Evolutionary conservation across 2,888 invertebrate genomes (phyloP).

Genomic region (Meloe dianella): DNA sequence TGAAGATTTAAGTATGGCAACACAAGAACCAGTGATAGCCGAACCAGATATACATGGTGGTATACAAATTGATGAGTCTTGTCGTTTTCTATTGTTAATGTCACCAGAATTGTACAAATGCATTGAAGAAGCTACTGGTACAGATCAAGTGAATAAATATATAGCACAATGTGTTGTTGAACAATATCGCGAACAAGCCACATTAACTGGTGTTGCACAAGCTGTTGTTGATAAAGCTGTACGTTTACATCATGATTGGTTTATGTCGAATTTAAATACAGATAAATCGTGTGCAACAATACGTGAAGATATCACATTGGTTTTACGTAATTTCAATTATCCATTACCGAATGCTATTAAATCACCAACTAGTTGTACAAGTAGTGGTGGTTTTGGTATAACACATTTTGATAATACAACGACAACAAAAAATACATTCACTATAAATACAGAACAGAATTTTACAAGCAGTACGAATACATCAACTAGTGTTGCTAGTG

Average conservation of each 20-base stretch:
- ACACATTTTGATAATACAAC: slow-evolving; percentile 51
- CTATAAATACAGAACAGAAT: slow-evolving; percentile 32
- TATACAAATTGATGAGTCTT: slow-evolving; percentile 77
- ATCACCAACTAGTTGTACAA: slow-evolving; percentile 62
- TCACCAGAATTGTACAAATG: slow-evolving; percentile 86
- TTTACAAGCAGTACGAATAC: slow-evolving; percentile 48
- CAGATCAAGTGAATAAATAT: slow-evolving; percentile 81
- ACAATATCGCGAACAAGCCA: slow-evolving; percentile 77
- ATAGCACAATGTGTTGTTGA: slow-evolving; percentile 81
- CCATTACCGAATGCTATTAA: slow-evolving; percentile 70
- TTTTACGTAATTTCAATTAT: slow-evolving; percentile 87
- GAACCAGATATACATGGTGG: slow-evolving; percentile 85
- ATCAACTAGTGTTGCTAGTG: slow-evolving; percentile 49
- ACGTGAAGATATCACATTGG: slow-evolving; percentile 82
- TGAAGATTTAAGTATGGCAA: slow-evolving; percentile 72
- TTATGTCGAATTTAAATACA: slow-evolving; percentile 63
- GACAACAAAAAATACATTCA: slow-evolving; percentile 36
- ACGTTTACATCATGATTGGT: slow-evolving; percentile 80
- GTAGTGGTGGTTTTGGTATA: slow-evolving; percentile 69
- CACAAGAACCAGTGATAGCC: slow-evolving; percentile 80
- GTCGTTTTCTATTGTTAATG: slow-evolving; percentile 83
- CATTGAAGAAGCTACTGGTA: slow-evolving; percentile 77
- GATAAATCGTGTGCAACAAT: slow-evolving; percentile 62
- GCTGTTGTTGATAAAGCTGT: slow-evolving; percentile 84
- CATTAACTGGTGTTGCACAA: slow-evolving; percentile 83